These are phyloP conservation scores for Agelas oroides DNA, from an alignment of 37 sponge, comb jelly and placozoan species.

Conservation along the genomic window DNA sequence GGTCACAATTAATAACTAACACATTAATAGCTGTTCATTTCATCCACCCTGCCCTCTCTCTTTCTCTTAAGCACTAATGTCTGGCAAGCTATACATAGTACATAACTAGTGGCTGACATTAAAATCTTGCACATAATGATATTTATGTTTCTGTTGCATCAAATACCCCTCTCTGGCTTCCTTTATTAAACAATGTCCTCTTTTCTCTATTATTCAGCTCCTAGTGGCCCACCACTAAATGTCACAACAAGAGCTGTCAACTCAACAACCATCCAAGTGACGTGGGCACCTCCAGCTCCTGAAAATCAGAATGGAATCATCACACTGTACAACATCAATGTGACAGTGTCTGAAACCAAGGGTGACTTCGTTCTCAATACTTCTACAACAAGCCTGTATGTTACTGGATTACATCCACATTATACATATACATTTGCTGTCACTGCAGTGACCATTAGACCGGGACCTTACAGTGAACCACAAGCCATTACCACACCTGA, in stretches of 20 bases:
- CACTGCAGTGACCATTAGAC: conserved; percentile 4
- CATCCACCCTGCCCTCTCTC: too few relatives aligned
- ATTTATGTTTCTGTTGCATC: too few relatives aligned
- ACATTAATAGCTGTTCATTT: too few relatives aligned
- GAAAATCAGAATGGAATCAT: conserved; percentile 22
- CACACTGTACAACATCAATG: neutral
- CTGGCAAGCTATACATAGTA: too few relatives aligned
- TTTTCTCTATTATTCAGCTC: conserved; percentile 25
- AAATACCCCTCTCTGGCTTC: too few relatives aligned
- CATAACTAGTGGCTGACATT: too few relatives aligned
- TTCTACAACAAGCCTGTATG: neutral
- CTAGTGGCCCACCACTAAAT: conserved; percentile 11
- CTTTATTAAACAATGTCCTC: too few relatives aligned
- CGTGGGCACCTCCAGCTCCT: conserved; percentile 20
- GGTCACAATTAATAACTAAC: too few relatives aligned
- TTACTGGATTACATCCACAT: conserved; percentile 8
- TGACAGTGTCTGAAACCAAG: neutral
- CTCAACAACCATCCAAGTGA: conserved; percentile 16
- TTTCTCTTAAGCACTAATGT: too few relatives aligned
- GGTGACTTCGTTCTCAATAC: neutral
- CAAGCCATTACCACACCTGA: neutral
- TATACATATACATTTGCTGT: conserved; percentile 6
- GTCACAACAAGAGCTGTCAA: neutral
- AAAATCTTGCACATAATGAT: too few relatives aligned
- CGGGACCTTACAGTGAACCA: conserved; percentile 17